phyloP scores from a whole-genome alignment of 2,797 vertebrate genomes.

The Alcedo quadribrachys region DNA sequence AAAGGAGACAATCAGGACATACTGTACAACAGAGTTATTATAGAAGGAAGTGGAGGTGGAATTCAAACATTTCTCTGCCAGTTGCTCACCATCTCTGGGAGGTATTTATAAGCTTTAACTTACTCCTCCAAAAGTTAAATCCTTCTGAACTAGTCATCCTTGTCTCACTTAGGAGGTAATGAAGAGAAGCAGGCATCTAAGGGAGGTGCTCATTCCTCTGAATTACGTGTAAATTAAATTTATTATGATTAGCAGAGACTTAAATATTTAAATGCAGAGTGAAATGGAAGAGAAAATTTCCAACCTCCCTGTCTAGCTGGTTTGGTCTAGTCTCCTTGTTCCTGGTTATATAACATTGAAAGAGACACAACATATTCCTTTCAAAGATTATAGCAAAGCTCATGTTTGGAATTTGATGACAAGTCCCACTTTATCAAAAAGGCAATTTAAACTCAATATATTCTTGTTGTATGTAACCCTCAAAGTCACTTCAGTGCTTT shows the following conservation, averaged over 20 bases:
- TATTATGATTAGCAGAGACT: slow-evolving; percentile 13
- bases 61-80: slow-evolving; percentile 16
- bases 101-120: slow-evolving; percentile 29
- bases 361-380: neutral
- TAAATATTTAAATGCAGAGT: slow-evolving; percentile 26
- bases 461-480: neutral
- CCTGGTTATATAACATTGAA: neutral
- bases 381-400: neutral
- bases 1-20: neutral
- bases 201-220: slow-evolving; percentile 2
- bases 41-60: slow-evolving; percentile 30
- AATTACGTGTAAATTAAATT: slow-evolving; percentile 9
- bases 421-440: neutral
- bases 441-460: neutral
- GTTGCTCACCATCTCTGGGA: slow-evolving; percentile 6
- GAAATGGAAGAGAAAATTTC: slow-evolving; percentile 4
- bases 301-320: neutral
- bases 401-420: neutral
- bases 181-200: slow-evolving; percentile 29
- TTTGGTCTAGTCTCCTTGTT: neutral
- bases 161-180: slow-evolving; percentile 18
- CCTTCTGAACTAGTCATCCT: slow-evolving; percentile 35
- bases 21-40: slow-evolving; percentile 15
- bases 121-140: slow-evolving; percentile 44
- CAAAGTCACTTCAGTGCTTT: neutral